A percentile compares a stretch with the other conserved stretches of the same genome.
Conservation (phyloP, 2,113 vertebrate genomes). For the Mastomys coucha region DNA sequence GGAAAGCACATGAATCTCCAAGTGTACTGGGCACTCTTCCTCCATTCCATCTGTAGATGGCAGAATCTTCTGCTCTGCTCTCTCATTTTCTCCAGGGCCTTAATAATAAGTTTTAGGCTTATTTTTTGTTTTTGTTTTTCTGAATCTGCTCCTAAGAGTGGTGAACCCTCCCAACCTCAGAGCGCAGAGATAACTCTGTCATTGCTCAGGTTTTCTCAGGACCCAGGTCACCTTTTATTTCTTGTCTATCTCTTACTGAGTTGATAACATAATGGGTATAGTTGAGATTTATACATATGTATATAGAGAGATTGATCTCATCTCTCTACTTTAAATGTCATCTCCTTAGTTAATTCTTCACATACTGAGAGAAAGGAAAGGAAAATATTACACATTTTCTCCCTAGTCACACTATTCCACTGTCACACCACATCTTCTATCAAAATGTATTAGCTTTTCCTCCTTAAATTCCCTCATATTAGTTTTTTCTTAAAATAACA, state of each 20-base stretch:
- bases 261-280: neutral
- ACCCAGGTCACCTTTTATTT: neutral
- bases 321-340: constrained; percentile 15
- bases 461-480: neutral
- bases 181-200: neutral
- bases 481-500: constrained; percentile 56
- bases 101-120: neutral
- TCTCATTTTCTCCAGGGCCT: neutral
- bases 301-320: too few relatives aligned
- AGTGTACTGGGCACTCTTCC: neutral
- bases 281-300: neutral
- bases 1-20: neutral
- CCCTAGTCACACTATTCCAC: neutral
- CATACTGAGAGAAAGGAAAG: neutral
- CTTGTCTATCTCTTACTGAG: neutral
- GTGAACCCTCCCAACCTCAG: neutral
- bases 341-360: neutral
- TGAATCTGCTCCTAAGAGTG: neutral
- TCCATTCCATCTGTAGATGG: neutral
- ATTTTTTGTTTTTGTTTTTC: neutral
- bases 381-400: constrained; percentile 10
- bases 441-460: constrained; percentile 9
- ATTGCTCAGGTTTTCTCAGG: neutral
- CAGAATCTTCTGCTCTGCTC: neutral
- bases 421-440: neutral